These are phyloP conservation scores for Oasisia sp. DNA, from an alignment of 2,888 invertebrate species.

Conservation along the genomic window DNA sequence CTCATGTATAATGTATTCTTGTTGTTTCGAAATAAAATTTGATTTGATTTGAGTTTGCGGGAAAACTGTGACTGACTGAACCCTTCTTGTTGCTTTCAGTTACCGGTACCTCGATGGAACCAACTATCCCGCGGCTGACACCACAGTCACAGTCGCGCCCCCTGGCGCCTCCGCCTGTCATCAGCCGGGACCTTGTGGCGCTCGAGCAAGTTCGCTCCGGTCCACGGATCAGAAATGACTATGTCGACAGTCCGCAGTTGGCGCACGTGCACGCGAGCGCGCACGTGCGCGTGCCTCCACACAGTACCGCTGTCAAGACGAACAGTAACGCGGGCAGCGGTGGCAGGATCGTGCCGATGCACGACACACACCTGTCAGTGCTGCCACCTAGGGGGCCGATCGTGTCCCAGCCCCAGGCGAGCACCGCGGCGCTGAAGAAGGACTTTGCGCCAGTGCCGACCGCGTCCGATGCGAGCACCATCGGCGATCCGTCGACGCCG, in stretches of 20 bases:
- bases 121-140: background rate
- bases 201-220: background rate
- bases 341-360: background rate
- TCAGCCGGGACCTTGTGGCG: background rate
- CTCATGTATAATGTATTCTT: no score
- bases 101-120: background rate
- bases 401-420: background rate
- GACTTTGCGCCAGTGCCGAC: background rate
- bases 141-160: slow-evolving; percentile 3
- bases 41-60: no score
- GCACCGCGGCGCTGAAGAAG: background rate
- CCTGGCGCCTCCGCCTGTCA: background rate
- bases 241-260: slow-evolving; percentile 17
- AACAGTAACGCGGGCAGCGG: background rate
- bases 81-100: background rate
- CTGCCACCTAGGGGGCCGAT: background rate
- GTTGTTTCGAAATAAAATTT: no score
- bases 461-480: background rate
- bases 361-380: background rate
- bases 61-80: background rate
- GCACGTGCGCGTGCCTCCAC: background rate
- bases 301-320: background rate
- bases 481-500: background rate
- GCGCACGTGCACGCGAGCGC: background rate
- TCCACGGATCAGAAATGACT: slow-evolving; percentile 1